These are phyloP conservation scores for Suricata suricatta DNA, from an alignment of 2,113 vertebrate genomes.

Conservation along the genomic window DNA sequence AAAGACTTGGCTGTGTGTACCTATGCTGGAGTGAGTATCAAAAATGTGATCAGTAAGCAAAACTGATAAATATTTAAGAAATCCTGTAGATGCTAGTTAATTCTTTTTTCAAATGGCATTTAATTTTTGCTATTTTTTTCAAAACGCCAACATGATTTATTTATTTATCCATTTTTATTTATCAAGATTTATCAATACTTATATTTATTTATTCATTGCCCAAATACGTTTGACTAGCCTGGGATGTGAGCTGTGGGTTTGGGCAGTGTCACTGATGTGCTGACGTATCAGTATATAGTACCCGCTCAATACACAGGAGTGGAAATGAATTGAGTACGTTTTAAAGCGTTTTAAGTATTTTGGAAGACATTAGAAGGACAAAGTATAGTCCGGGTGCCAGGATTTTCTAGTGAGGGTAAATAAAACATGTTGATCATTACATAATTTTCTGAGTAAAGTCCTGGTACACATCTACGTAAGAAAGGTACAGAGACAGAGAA, in stretches of 20 bases:
- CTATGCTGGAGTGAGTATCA: background rate
- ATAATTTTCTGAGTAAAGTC: background rate
- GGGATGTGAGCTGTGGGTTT: background rate
- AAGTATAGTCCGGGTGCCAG: background rate
- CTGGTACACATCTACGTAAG: background rate
- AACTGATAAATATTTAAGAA: background rate
- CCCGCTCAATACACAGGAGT: background rate
- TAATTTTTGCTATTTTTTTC: background rate
- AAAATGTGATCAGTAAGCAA: background rate
- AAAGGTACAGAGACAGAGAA: background rate
- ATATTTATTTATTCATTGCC: background rate
- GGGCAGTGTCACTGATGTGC: background rate
- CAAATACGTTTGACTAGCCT: background rate
- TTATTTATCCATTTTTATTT: conserved; percentile 5
- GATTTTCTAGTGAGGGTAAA: background rate
- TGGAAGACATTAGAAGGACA: background rate
- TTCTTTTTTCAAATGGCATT: background rate
- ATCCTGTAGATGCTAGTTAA: background rate
- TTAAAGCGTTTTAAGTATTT: background rate
- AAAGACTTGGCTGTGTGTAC: background rate
- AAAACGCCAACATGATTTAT: background rate
- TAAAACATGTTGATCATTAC: background rate
- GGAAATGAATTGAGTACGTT: background rate
- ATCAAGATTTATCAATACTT: no score
- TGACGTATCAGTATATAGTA: no score